Evolutionary conservation across 2,888 invertebrate species (phyloP), one percentile per base, ranked within the genome.

Genomic region (Pherbina coryleti): DNA sequence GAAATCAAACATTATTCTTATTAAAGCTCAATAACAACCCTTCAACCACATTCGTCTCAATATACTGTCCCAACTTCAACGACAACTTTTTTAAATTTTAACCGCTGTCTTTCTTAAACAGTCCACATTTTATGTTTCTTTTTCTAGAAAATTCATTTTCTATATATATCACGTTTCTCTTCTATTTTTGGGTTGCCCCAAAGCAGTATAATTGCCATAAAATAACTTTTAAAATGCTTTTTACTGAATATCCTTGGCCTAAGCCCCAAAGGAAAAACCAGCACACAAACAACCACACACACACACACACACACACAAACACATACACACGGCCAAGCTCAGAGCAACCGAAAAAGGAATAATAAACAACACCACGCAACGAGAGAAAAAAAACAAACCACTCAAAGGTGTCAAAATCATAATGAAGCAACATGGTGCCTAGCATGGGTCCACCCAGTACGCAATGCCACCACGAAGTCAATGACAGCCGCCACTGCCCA

Each of bases 201-300:
- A 85, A 86, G 83, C 84, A 84, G 86, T 84, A 84, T 86, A 87
- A 86, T 87, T 85, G 85, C 87, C 86, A 86, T 86, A 86, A 86
- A 86, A 86, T 86, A 86, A 87, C 85, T 86, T 86, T 83, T 84
- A 85, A 86, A 87, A 85, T 85, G 87, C 85, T 86, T 87, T 87
- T 86, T 85, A 85, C 84, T 84, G 84, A 78, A 73, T 77, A 85
- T 84, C 85, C 86, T 85, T 83, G 82, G 82, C 81, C 34, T 31
- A 55, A 60, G 64, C 8, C 31, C 14, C 22, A 49, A 31, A 37
- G 17, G 34, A 55, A 44, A 49, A 57, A 49, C 5, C 71, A 14
- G 44, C 28, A 34, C 19, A 34, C 57, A 55, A 28, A 37, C 37
- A 37, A 44, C 77, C 64, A 55, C 51, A 73, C 57, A 57, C 78